Base-by-base conservation (phyloP, 2,888 invertebrate species). In the Drosophila setosimentum region DNA sequence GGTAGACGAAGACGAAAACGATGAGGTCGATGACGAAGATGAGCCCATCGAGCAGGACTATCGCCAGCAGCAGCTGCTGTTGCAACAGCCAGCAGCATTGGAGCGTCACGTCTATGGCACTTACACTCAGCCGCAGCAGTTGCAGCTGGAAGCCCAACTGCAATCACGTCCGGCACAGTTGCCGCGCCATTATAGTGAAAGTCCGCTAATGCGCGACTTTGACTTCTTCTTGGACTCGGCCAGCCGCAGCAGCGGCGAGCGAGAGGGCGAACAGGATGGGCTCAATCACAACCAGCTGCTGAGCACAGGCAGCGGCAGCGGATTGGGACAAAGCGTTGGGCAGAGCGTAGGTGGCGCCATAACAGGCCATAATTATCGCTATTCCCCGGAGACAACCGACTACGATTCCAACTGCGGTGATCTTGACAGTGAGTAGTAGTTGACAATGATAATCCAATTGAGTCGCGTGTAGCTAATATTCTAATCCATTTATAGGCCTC, bases 381-480 rank as follows among this genome's bases (percentile, higher is more conserved):
- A 98, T 71, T 98, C 98, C 48, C 97, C 98, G 8, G 98, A 98
- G 94, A 97, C 97, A 72, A 98, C 98, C 69, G 98, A 98, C 93
- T 97, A 97, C 92, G 98, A 97, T 93, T 97, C 97, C 76, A 96
- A 96, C 92, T 96, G 95, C 90, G 95, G 95, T 27, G 97, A 97
- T 92, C 94, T 97, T 86, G 97, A 97, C 93, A 98, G 97, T 92
- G 96, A 97, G 93, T 89, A 18, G 16, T 13, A 5, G 5, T 27
- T 35, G 16, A 40, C 10, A 24, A 40, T 32, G 53, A 30, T 11
- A 11, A 8, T 40, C 11, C n/a, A 40, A 40, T 40, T 40, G 40
- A 10, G 10, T 40, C 10, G 4, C 10, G 10, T 40, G 5, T n/a
- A n/a, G 10, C 40, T 40, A n/a, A n/a, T 40, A 40, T n/a, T n/a